Percentiles rank a stretch among this genome's conserved stretches.
Conservation (phyloP, 2,888 invertebrate species). For the Dynastes maya region DNA sequence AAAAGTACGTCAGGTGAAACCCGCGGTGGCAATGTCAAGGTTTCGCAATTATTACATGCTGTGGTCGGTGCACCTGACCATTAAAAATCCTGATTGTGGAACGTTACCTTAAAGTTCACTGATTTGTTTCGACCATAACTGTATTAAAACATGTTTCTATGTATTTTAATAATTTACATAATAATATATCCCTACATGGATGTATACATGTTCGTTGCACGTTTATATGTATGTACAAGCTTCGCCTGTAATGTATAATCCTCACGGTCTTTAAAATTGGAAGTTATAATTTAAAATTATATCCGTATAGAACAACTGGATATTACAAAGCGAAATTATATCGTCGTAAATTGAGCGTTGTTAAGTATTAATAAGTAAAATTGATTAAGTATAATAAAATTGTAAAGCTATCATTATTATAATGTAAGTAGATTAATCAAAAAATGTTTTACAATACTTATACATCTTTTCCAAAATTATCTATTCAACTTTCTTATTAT, state of each 20-base stretch:
- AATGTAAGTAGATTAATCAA: no score
- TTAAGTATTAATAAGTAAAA: constrained; percentile 24
- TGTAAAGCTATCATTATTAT: no score
- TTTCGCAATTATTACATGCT: constrained; percentile 43
- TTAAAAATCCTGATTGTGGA: constrained; percentile 41
- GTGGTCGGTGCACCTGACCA: constrained; percentile 40
- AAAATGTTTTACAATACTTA: no score
- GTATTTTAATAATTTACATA: constrained; percentile 35
- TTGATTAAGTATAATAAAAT: background rate
- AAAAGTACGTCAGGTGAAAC: constrained; percentile 44
- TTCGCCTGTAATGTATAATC: background rate
- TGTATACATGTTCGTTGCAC: background rate
- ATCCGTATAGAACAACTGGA: background rate
- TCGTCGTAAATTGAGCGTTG: constrained; percentile 14
- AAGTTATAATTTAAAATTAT: constrained; percentile 29
- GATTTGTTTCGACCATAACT: constrained; percentile 34
- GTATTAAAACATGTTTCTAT: constrained; percentile 31
- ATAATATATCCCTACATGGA: constrained; percentile 18
- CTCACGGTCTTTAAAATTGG: constrained; percentile 2
- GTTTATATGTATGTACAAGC: background rate
- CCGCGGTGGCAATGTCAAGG: constrained; percentile 48
- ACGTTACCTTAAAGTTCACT: constrained; percentile 26
- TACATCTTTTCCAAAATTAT: no score
- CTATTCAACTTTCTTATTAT: no score
- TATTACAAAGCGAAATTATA: constrained; percentile 11